phyloP scores from a whole-genome alignment of 2,113 vertebrate genomes.

The Oceanites oceanicus region DNA sequence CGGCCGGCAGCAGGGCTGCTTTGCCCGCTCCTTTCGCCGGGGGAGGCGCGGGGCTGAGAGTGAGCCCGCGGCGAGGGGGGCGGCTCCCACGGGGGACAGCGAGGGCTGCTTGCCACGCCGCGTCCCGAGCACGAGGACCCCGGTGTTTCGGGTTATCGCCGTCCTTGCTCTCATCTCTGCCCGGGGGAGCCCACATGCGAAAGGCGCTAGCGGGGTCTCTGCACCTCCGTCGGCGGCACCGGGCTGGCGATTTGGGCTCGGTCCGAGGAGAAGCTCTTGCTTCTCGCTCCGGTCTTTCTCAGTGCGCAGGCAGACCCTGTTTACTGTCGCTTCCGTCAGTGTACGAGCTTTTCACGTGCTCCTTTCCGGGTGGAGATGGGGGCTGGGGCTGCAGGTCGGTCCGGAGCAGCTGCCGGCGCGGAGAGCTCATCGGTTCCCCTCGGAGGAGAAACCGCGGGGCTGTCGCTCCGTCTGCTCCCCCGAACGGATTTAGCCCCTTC shows the following conservation, averaged over 20 bases:
- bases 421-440: background rate
- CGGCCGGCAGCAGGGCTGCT: background rate
- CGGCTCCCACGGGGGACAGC: background rate
- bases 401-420: rapidly evolving
- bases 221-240: background rate
- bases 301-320: rapidly evolving
- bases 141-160: rapidly evolving
- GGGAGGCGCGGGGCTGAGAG: background rate
- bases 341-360: background rate
- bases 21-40: rapidly evolving
- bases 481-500: background rate
- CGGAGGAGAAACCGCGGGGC: background rate
- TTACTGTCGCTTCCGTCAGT: background rate
- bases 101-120: background rate
- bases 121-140: background rate
- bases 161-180: background rate
- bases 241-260: rapidly evolving
- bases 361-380: background rate
- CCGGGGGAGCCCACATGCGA: background rate
- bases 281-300: background rate
- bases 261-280: background rate
- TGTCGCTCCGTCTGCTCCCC: background rate
- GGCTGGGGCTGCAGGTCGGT: background rate
- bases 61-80: background rate
- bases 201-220: background rate